phyloP scores from a whole-genome alignment of 2,113 vertebrate species.

The Myotis yumanensis region DNA sequence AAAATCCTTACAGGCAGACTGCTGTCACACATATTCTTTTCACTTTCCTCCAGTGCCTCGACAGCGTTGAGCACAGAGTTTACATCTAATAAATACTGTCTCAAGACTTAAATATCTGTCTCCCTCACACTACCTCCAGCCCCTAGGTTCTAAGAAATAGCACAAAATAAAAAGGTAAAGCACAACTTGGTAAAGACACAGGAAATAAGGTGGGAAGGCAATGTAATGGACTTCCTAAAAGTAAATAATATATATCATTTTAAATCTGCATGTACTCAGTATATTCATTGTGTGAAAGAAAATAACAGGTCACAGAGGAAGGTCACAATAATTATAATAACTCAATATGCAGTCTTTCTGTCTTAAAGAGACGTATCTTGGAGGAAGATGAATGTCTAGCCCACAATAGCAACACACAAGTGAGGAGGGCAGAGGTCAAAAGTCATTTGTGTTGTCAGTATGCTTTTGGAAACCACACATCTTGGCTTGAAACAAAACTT shows the following conservation, averaged over 20 bases:
- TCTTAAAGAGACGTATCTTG: slow-evolving; percentile 60
- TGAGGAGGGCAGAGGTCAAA: slow-evolving; percentile 69
- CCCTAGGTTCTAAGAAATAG: neutral
- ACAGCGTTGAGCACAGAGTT: accelerated
- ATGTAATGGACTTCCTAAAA: neutral
- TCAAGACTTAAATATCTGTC: neutral
- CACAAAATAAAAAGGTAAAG: neutral
- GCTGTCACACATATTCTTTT: accelerated
- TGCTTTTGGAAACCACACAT: slow-evolving; percentile 55
- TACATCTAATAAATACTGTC: neutral
- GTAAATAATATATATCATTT: neutral
- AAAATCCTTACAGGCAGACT: neutral
- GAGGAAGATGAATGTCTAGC: slow-evolving; percentile 60
- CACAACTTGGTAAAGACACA: neutral
- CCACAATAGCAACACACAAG: slow-evolving; percentile 63
- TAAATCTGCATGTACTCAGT: neutral
- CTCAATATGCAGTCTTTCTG: slow-evolving; percentile 39
- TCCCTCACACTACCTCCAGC: neutral
- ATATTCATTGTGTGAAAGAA: slow-evolving; percentile 31
- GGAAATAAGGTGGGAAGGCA: neutral
- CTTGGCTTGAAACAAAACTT: slow-evolving; percentile 68
- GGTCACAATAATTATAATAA: slow-evolving; percentile 31
- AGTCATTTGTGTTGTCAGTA: slow-evolving; percentile 73
- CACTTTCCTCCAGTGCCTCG: neutral
- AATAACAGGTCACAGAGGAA: slow-evolving; percentile 36